phyloP scores from a whole-genome alignment of 2,113 vertebrate species.

The Calypte anna region DNA sequence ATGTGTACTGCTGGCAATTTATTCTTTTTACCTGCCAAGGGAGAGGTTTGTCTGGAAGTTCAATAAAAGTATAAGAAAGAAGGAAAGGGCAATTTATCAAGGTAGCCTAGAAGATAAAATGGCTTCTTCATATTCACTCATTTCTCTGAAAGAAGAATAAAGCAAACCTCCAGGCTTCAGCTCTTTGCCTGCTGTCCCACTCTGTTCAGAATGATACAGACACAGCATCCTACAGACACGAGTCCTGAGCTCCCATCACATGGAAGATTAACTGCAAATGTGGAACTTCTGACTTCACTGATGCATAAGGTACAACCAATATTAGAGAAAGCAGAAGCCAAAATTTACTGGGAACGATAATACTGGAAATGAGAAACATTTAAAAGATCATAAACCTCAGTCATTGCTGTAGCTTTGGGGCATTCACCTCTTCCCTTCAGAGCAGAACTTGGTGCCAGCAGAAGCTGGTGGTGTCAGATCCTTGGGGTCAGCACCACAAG shows the following conservation, averaged over 20 bases:
- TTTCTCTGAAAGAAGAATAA: neutral
- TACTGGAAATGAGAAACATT: neutral
- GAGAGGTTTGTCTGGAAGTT: slow-evolving; percentile 1
- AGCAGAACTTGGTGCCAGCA: neutral
- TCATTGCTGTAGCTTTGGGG: neutral
- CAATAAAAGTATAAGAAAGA: neutral
- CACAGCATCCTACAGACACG: accelerated
- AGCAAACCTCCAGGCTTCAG: neutral
- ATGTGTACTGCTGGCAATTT: neutral
- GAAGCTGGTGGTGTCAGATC: neutral
- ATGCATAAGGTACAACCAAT: neutral
- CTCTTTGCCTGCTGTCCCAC: neutral
- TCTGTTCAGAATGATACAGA: neutral
- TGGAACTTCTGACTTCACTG: neutral
- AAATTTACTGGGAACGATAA: neutral
- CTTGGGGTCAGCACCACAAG: neutral
- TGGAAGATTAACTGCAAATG: neutral
- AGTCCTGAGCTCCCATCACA: neutral
- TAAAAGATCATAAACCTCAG: neutral
- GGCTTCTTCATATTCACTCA: neutral
- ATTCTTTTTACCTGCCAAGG: slow-evolving; percentile 38
- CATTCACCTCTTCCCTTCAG: neutral
- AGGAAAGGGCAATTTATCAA: neutral
- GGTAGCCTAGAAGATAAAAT: accelerated
- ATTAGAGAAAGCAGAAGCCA: neutral